Conservation (phyloP, 2,797 vertebrate genomes). For the Myripristis murdjan region DNA sequence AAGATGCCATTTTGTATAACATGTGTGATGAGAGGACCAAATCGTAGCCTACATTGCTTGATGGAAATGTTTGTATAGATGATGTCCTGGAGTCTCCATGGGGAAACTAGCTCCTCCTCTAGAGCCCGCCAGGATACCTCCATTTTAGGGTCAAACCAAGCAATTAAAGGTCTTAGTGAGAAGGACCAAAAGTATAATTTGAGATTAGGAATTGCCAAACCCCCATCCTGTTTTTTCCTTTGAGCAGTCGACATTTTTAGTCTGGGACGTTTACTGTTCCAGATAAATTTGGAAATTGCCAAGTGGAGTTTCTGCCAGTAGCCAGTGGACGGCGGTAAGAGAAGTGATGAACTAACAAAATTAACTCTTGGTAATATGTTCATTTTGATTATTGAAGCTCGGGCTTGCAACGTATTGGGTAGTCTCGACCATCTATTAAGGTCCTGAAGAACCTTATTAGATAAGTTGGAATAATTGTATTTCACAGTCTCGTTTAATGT, state of each 20-base stretch:
- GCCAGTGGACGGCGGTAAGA: slow-evolving; percentile 1
- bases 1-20: slow-evolving; percentile 20
- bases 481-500: background rate
- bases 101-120: slow-evolving; percentile 30
- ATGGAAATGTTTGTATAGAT: slow-evolving; percentile 54
- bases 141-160: slow-evolving; percentile 31
- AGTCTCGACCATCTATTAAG: too few species aligned
- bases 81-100: slow-evolving; percentile 31
- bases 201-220: slow-evolving; percentile 35
- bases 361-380: slow-evolving; percentile 13
- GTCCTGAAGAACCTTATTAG: too few species aligned
- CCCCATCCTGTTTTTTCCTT: slow-evolving; percentile 1
- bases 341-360: slow-evolving; percentile 17
- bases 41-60: slow-evolving; percentile 39
- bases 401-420: background rate
- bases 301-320: slow-evolving; percentile 17
- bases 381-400: slow-evolving; percentile 18
- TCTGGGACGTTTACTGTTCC: slow-evolving; percentile 17
- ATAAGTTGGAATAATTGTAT: too few species aligned
- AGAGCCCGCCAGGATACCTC: slow-evolving; percentile 30
- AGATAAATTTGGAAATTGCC: slow-evolving; percentile 32
- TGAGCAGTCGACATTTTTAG: slow-evolving; percentile 1
- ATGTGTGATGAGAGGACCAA: slow-evolving; percentile 7
- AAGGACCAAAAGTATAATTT: slow-evolving; percentile 42
- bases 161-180: slow-evolving; percentile 27